A percentile compares a stretch with the other conserved stretches of the same genome.
phyloP scores from a whole-genome alignment of 2,797 vertebrate genomes.

The Xiphorhynchus erythropygius region DNA sequence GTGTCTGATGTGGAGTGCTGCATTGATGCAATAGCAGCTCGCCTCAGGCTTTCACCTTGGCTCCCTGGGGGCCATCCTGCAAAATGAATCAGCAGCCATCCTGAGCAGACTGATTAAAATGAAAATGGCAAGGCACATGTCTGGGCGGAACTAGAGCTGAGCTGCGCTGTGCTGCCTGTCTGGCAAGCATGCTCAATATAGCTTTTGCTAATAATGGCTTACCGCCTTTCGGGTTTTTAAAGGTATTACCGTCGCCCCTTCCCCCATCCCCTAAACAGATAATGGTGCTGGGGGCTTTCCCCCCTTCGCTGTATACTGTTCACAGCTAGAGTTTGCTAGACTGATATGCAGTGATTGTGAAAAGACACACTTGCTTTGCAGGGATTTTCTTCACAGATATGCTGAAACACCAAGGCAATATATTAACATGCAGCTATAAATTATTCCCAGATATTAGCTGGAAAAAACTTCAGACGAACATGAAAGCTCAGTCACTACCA shows the following conservation, averaged over 20 bases:
- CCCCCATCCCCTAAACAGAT: constrained; percentile 7
- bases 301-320: constrained; percentile 30
- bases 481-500: background rate
- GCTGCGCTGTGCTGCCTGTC: constrained; percentile 83
- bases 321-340: constrained; percentile 48
- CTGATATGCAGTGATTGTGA: constrained; percentile 28
- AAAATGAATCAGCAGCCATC: constrained; percentile 85
- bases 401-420: constrained; percentile 18
- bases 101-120: constrained; percentile 85
- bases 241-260: constrained; percentile 70
- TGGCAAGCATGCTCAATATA: constrained; percentile 86
- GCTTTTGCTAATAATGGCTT: constrained; percentile 88
- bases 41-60: constrained; percentile 79
- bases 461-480: background rate
- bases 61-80: constrained; percentile 83
- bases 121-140: constrained; percentile 85
- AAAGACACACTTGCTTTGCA: constrained; percentile 47
- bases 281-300: constrained; percentile 4
- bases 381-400: constrained; percentile 36
- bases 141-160: constrained; percentile 81
- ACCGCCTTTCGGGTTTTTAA: constrained; percentile 73
- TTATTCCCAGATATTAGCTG: constrained; percentile 41
- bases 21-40: constrained; percentile 74
- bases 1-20: constrained; percentile 70
- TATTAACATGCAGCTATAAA: constrained; percentile 26